Conservation (phyloP, 2,797 vertebrate species). For the Otolemur crassicaudatus region DNA sequence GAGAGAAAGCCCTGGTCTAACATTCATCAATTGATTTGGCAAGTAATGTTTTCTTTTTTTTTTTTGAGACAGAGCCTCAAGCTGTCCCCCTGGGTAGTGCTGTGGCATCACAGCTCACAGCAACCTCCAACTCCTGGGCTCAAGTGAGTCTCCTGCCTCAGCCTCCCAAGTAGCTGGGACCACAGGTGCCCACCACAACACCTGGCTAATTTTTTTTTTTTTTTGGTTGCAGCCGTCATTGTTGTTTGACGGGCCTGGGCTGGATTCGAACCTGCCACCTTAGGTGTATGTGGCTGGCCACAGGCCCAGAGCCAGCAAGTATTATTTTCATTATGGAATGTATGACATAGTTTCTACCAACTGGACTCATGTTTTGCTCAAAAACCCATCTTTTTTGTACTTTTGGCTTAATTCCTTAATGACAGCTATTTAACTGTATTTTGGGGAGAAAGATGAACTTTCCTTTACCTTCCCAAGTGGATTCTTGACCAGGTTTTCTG, state of each 20-base stretch:
- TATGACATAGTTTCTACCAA: neutral
- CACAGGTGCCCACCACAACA: too few relatives aligned
- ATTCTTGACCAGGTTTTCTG: conserved; percentile 42
- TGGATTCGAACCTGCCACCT: too few relatives aligned
- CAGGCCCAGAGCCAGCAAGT: neutral
- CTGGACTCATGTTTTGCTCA: neutral
- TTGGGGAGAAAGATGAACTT: neutral
- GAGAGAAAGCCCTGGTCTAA: neutral
- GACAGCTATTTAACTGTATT: conserved; percentile 38
- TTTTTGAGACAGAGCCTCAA: too few relatives aligned
- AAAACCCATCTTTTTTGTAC: neutral
- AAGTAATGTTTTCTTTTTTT: neutral
- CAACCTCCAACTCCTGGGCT: too few relatives aligned
- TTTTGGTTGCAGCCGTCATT: too few relatives aligned
- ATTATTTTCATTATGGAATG: conserved; percentile 21
- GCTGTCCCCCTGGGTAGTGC: too few relatives aligned
- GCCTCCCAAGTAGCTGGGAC: too few relatives aligned
- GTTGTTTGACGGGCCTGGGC: too few relatives aligned
- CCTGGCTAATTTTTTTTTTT: too few relatives aligned
- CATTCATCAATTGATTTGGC: conserved; percentile 27
- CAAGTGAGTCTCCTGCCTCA: too few relatives aligned
- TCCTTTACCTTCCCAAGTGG: neutral
- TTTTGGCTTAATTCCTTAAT: neutral
- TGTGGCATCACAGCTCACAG: too few relatives aligned
- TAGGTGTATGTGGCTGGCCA: too few relatives aligned